A percentile compares a stretch with the other conserved stretches of the same genome.
These are phyloP conservation scores for Circaetus cinerascens DNA, from an alignment of 2,113 vertebrate genomes.

Conservation along the genomic window DNA sequence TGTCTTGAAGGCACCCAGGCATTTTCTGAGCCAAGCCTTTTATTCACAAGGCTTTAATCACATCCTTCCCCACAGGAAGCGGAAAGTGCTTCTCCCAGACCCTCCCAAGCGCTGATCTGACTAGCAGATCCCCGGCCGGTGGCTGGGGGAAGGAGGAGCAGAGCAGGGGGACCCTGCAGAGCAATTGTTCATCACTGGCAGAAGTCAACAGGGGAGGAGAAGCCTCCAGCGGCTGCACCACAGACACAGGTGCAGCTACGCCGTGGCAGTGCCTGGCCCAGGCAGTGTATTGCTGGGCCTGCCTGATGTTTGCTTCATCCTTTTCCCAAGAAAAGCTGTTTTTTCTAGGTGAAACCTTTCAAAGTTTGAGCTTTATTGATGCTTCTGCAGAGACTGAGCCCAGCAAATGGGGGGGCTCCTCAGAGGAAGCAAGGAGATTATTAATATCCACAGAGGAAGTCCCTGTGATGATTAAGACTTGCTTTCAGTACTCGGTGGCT, in stretches of 20 bases:
- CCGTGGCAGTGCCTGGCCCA: background rate
- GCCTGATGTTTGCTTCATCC: background rate
- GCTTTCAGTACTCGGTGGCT: background rate
- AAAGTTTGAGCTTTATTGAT: background rate
- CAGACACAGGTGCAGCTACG: background rate
- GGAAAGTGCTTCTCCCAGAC: background rate
- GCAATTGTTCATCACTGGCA: fast-evolving
- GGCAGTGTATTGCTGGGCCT: background rate
- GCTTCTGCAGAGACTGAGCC: background rate
- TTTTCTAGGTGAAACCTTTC: background rate
- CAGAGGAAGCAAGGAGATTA: background rate
- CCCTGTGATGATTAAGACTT: background rate
- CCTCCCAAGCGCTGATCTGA: background rate
- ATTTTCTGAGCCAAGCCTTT: background rate
- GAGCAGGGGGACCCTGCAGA: background rate
- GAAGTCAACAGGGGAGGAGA: background rate
- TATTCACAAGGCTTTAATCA: slow-evolving; percentile 35
- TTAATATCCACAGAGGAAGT: slow-evolving; percentile 34
- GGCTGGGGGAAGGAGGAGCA: background rate
- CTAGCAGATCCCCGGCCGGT: background rate
- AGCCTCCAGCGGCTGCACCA: fast-evolving
- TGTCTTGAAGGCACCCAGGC: background rate
- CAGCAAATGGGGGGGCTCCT: background rate
- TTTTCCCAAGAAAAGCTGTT: background rate
- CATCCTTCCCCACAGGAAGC: slow-evolving; percentile 37